phyloP scores from a whole-genome alignment of 2,888 invertebrate genomes.

The Scotopteryx bipunctaria region DNA sequence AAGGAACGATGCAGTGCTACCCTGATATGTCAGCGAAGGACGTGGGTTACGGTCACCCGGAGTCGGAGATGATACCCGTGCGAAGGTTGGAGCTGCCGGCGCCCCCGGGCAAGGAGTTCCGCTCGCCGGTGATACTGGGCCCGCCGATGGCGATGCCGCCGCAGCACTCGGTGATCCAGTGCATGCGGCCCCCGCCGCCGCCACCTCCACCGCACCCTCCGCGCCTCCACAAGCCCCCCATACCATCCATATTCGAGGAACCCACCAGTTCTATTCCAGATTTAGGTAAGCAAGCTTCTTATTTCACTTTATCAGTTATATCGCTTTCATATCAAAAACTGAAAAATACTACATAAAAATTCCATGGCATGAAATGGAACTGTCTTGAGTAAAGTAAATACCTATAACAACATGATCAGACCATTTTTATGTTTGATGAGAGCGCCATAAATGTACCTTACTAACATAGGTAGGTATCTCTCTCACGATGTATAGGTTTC shows the following conservation, averaged over 20 bases:
- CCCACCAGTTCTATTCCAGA: slow-evolving; percentile 95
- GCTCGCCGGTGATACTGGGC: slow-evolving; percentile 69
- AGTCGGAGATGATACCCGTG: slow-evolving; percentile 57
- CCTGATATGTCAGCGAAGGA: slow-evolving; percentile 74
- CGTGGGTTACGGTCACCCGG: slow-evolving; percentile 60
- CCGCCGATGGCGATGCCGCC: slow-evolving; percentile 60
- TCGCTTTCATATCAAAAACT: no score
- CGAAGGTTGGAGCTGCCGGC: slow-evolving; percentile 74
- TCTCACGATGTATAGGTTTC: background rate
- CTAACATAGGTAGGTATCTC: no score
- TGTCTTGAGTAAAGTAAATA: no score
- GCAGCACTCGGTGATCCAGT: slow-evolving; percentile 77
- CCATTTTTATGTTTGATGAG: background rate
- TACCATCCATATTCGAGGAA: slow-evolving; percentile 84
- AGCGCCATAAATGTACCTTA: background rate
- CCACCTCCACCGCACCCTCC: slow-evolving; percentile 79
- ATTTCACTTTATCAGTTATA: background rate
- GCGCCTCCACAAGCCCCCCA: slow-evolving; percentile 78
- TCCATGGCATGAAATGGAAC: no score
- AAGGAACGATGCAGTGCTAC: slow-evolving; percentile 76
- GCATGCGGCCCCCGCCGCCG: slow-evolving; percentile 77
- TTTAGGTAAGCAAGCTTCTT: slow-evolving; percentile 86
- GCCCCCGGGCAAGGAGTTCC: slow-evolving; percentile 78
- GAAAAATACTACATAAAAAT: no score
- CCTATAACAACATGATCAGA: no score